Percentiles rank a stretch among this genome's conserved stretches.
Conservation (phyloP, 2,888 invertebrate genomes). For the Chorisops tibialis region DNA sequence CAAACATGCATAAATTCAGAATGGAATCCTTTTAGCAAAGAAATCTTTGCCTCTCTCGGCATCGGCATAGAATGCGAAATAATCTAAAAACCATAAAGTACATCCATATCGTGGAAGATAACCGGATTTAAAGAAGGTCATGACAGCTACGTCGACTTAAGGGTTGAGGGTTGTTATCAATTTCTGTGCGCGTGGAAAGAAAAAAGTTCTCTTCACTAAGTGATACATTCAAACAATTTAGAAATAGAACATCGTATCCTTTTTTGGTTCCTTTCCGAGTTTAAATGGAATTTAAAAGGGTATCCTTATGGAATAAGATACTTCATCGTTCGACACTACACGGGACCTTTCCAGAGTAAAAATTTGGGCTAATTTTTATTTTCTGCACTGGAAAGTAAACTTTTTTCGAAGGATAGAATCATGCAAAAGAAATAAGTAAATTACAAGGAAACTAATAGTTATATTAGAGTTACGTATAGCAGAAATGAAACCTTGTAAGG, state of each 20-base stretch:
- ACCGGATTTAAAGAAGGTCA: conserved; percentile 33
- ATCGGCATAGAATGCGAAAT: not conserved
- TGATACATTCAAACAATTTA: conserved; percentile 23
- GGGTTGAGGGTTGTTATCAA: conserved; percentile 29
- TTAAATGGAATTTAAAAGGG: conserved; percentile 19
- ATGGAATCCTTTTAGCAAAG: too few relatives aligned
- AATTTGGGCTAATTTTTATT: too few relatives aligned
- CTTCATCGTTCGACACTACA: not conserved
- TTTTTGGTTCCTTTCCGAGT: not conserved
- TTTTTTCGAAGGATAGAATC: too few relatives aligned
- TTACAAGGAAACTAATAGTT: too few relatives aligned
- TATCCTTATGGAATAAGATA: conserved; percentile 7
- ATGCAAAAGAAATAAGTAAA: too few relatives aligned
- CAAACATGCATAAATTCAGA: too few relatives aligned
- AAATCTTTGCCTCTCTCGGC: too few relatives aligned
- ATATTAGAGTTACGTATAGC: too few relatives aligned
- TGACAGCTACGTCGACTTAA: conserved; percentile 28
- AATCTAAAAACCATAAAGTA: conserved; percentile 30
- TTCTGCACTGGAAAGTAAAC: too few relatives aligned
- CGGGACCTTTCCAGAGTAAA: too few relatives aligned
- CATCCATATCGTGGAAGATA: conserved; percentile 31
- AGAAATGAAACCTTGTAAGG: too few relatives aligned
- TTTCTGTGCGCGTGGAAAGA: conserved; percentile 15
- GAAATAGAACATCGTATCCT: not conserved
- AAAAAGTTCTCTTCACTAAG: not conserved